Base-by-base conservation (phyloP, 1,140 invertebrate genomes). In the Phocides pigmalion region DNA sequence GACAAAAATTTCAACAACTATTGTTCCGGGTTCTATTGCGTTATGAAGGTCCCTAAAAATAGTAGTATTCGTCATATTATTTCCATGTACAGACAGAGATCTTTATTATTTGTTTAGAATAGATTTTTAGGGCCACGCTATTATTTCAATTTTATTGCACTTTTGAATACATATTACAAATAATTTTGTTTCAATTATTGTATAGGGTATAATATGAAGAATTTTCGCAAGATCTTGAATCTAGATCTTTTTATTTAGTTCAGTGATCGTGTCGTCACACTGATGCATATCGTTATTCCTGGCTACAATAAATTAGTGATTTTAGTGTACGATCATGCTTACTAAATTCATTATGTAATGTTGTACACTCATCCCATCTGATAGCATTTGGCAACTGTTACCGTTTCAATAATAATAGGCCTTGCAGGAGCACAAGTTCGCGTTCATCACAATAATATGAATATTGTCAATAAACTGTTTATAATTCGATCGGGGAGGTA, bases 361-460 rank as follows among this genome's bases (percentile, higher is more conserved):
- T 46, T 58, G 54, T 44, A 59, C 54, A 59, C 54, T 59, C 54
- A 59, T 46, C 41, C 22, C 41, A 47, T 35, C 16, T 59, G 54
- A 59, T 47, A 59, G 15, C 54, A 46, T 59, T 59, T 59, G 54
- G 54, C 54, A 59, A 59, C 25, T 42, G 54, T 59, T 41, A 3
- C 22, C 0, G 54, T 28, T 59, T 28, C 54, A 47, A 46, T 59
- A 32, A 50, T 50, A 50, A 28, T 59, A 59, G 54, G 54, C 54
- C 54, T 59, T 59, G 54, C 25, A 19, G 16, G 12, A 35, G 42
- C 54, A 59, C 39, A 59, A 59, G 54, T 47, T 56, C 41, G 28
- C 4, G 28, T 59, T 3, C 25, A 35, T 58, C 39, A 58, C 25
- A 28, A 8, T 44, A 28, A 58, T 56, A 42, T 44, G 9, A 32